Evolutionary conservation across 2,113 vertebrate genomes (phyloP), one percentile per base, ranked within the genome.

Genomic region (Heptranchias perlo): DNA sequence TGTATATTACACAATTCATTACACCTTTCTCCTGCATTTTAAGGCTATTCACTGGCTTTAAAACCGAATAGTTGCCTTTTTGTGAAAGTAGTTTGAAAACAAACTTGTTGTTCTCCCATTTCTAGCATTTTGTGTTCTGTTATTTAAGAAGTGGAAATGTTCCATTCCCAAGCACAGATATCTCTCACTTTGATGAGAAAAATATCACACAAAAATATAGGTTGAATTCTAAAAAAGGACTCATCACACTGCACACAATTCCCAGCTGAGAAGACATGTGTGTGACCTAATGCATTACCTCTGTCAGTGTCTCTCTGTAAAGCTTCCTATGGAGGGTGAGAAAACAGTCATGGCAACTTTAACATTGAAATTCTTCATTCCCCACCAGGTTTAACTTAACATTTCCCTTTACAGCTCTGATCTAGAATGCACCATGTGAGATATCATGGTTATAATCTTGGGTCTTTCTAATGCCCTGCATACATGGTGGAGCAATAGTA

Each of bases 371-470:
- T 89, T 54, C 58, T 62, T 39, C 89, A 92, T n/a, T 92, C 62
- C 89, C 89, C 89, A 92, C 35, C 69, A 92, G 89, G 35, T 39
- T 92, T 62, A n/a, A 92, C 35, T 92, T 92, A 39, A 92, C 8
- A 92, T 16, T 92, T 92, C 21, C 31, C 89, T 39, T 82, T 39
- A 21, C 35, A 39, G 3, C 58, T 92, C 35, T 92, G 5, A 62
- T 39, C 89, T 62, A 18, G 89, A 92, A 92, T 23, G 35, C 54
- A 92, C 16, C 35, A 92, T 21, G 35, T 39, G 54, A 62, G 4
- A 61, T 62, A 92, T 62, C 14, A 92, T 35, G 31, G 16, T 62
- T n/a, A 16, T 21, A 92, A 92, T 62, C 52, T 11, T 58, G 84
- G 84, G 49, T 52, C 84, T 31, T 87, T 87, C 25, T 25, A 87